These are phyloP conservation scores for Cromileptes altivelis DNA, from an alignment of 2,113 vertebrate genomes.

Conservation along the genomic window DNA sequence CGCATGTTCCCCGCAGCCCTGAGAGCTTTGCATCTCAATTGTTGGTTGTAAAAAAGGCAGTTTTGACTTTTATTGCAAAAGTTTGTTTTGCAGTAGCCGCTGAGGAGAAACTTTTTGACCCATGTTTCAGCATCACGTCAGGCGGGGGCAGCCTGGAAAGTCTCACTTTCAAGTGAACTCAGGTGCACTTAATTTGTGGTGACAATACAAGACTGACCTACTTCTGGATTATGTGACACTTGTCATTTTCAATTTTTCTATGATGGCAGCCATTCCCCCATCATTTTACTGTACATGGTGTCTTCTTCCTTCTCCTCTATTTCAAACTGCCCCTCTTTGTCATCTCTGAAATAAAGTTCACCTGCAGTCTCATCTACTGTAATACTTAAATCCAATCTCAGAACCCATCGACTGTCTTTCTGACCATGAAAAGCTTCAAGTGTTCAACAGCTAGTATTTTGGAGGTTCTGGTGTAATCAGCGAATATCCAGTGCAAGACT, in stretches of 20 bases:
- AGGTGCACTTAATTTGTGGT: not conserved
- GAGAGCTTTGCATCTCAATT: not conserved
- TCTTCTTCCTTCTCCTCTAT: not conserved
- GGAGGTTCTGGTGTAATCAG: too few species aligned
- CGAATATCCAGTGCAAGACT: too few species aligned
- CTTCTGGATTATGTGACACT: slow-evolving; percentile 11
- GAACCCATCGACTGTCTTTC: too few species aligned
- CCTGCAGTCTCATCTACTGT: not conserved
- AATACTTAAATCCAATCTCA: too few species aligned
- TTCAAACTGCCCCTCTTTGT: not conserved
- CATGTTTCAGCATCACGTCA: not conserved
- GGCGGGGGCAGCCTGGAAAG: not conserved
- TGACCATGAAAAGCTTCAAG: too few species aligned
- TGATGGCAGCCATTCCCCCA: not conserved
- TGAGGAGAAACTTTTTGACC: not conserved
- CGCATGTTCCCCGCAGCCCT: not conserved
- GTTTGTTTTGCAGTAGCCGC: not conserved
- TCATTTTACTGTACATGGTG: not conserved
- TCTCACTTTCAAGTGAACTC: not conserved
- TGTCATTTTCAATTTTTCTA: slow-evolving; percentile 2
- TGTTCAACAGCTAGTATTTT: too few species aligned
- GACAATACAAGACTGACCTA: not conserved
- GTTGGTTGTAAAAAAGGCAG: not conserved
- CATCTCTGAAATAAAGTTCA: not conserved
- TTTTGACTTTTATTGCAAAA: not conserved